phyloP scores from a whole-genome alignment of 2,113 vertebrate species.

The Etheostoma cragini region DNA sequence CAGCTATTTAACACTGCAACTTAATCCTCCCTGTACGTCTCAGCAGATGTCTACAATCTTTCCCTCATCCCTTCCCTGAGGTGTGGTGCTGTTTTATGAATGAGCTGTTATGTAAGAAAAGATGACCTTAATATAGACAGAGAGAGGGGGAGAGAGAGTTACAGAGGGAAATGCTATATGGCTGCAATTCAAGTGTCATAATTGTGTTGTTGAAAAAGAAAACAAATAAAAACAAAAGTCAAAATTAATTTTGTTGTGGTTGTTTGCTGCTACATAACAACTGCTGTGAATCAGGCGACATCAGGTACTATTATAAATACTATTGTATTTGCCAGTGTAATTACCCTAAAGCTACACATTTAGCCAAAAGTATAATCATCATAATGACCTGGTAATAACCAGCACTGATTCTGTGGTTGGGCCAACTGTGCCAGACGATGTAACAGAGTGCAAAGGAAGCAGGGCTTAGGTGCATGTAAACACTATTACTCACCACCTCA shows the following conservation, averaged over 20 bases:
- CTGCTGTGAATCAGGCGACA: slow-evolving; percentile 18
- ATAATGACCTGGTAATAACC: slow-evolving; percentile 22
- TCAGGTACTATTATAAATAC: slow-evolving; percentile 25
- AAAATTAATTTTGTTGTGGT: slow-evolving; percentile 7
- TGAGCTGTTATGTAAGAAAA: slow-evolving; percentile 76
- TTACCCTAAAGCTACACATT: slow-evolving; percentile 29
- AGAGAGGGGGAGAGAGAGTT: not conserved
- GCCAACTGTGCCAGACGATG: slow-evolving; percentile 13
- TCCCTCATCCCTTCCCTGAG: slow-evolving; percentile 57
- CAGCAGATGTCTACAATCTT: slow-evolving; percentile 41
- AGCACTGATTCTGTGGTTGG: not conserved
- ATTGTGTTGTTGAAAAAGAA: not conserved
- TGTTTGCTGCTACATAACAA: slow-evolving; percentile 14
- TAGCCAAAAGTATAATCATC: slow-evolving; percentile 21
- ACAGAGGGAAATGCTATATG: not conserved
- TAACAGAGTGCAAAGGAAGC: not conserved
- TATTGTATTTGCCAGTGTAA: slow-evolving; percentile 7
- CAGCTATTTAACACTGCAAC: slow-evolving; percentile 59
- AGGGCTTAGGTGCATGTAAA: slow-evolving; percentile 1
- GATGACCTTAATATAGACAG: slow-evolving; percentile 69
- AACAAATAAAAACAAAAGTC: not conserved
- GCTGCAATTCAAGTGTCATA: slow-evolving; percentile 34
- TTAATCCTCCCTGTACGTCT: slow-evolving; percentile 54
- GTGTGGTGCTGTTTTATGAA: slow-evolving; percentile 79
- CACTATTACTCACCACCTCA: not conserved